Evolutionary conservation across 2,888 invertebrate genomes (phyloP).

Genomic region (Drosophila yooni): DNA sequence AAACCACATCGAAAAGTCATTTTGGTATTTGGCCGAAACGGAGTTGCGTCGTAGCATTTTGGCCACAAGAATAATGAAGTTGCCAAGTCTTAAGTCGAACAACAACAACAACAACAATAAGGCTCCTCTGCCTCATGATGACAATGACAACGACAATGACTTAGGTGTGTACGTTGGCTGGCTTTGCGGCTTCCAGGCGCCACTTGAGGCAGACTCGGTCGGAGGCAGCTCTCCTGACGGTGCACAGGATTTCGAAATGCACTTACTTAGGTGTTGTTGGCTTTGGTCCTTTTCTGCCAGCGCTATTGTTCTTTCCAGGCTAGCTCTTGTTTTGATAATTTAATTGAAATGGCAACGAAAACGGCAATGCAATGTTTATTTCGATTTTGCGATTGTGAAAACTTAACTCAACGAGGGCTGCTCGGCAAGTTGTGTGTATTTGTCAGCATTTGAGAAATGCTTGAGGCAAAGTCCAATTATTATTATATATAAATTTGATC

Average conservation of each 20-base stretch:
- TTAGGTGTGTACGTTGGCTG: conserved; percentile 58
- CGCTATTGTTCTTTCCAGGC: conserved; percentile 68
- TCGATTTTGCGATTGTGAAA: conserved; percentile 39
- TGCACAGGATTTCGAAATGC: conserved; percentile 52
- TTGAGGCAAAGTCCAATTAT: too few species aligned
- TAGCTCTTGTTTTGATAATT: conserved; percentile 73
- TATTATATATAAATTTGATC: neutral
- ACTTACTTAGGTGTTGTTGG: conserved; percentile 69
- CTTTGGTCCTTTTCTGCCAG: conserved; percentile 25
- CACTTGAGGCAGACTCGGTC: conserved; percentile 13
- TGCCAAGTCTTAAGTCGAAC: conserved; percentile 74
- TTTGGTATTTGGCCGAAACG: conserved; percentile 37
- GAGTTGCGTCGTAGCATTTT: conserved; percentile 38
- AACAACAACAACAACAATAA: conserved; percentile 41
- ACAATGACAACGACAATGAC: conserved; percentile 56
- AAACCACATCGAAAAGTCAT: conserved; percentile 78
- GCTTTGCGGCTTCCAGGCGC: conserved; percentile 46
- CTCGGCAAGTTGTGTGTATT: neutral
- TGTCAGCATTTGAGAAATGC: neutral
- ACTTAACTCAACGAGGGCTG: conserved; percentile 22
- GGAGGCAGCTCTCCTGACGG: neutral
- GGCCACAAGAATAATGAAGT: conserved; percentile 77
- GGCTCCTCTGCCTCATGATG: conserved; percentile 5
- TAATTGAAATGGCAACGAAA: conserved; percentile 72
- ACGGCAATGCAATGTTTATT: conserved; percentile 66